Base-by-base conservation (phyloP, 2,888 invertebrate genomes). In the Desoria tigrina region DNA sequence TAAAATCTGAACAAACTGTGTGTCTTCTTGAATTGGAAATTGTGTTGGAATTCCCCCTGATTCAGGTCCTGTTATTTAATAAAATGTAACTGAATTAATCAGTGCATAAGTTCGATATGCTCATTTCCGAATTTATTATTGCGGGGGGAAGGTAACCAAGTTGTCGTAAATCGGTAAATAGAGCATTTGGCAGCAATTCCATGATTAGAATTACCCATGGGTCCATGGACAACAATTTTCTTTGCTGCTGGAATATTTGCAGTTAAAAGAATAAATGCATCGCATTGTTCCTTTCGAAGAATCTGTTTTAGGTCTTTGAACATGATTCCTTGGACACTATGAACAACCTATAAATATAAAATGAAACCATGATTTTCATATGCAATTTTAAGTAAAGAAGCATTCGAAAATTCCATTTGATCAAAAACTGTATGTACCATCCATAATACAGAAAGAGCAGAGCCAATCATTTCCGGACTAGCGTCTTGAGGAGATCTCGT, bases 221-320 rank as follows among this genome's bases (percentile, higher is more conserved):
- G 92, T 1, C 96, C 97, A 80, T 98, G 96, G 1, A 98, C 95
- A 64, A 98, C 90, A 72, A 98, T 95, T 82, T 98, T 99, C 82
- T 99, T 99, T 0, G 99, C 97, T 1, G 97, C 96, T 0, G 99
- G 99, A 18, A 99, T 97, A 81, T 99, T 99, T 3, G 99, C 99
- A 0, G 98, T 98, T 1, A 99, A 84, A 71, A 99, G 83, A 77
- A 99, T 91, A 0, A 96, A 95, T 0, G 98, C 96, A 81, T 99
- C 99, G 79, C 98, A 99, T 79, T 99, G 99, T 79, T 99, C 99
- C 79, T 99, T 99, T 61, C 98, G 86, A 71, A 99, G 82, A 73
- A 98, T 98, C 82, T 99, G 98, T 78, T 99, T 99, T 24, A 99
- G 83, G 82, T 99, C 99, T 82, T 99, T 99, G 79, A 99, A 98